A percentile compares a stretch with the other conserved stretches of the same genome.
These are phyloP conservation scores for Malthinus seriepunctatus DNA, from an alignment of 2,888 invertebrate genomes.

Conservation along the genomic window DNA sequence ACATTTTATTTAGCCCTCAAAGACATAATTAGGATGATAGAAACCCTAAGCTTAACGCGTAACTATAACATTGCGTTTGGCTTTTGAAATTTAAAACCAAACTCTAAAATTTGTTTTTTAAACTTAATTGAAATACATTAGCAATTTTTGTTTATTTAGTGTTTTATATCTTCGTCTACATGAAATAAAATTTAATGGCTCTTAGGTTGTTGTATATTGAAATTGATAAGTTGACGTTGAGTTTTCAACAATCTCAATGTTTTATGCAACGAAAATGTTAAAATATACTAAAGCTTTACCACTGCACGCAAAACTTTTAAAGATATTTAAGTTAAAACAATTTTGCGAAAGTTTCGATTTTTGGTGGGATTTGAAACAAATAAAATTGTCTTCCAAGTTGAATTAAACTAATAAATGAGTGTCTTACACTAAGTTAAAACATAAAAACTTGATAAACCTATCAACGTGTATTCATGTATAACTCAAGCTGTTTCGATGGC, in stretches of 20 bases:
- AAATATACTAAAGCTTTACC: slow-evolving; percentile 5
- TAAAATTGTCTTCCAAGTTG: not conserved
- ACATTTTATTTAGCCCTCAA: no score
- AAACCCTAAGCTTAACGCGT: no score
- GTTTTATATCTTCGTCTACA: not conserved
- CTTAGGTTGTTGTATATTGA: not conserved
- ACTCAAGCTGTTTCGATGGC: slow-evolving; percentile 22
- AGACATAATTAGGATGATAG: no score
- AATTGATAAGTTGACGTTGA: not conserved
- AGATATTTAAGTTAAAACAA: not conserved
- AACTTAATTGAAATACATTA: not conserved
- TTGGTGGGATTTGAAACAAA: not conserved
- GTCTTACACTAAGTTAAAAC: not conserved
- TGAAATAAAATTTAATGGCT: not conserved
- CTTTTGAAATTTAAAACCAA: no score
- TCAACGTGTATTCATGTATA: slow-evolving; percentile 25
- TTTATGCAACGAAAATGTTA: slow-evolving; percentile 15
- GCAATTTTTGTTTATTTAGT: not conserved
- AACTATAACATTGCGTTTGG: no score
- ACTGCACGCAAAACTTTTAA: slow-evolving; percentile 2
- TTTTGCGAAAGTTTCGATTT: no score
- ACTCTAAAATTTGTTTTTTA: not conserved
- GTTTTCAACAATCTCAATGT: not conserved
- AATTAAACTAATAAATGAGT: not conserved
- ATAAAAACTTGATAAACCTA: slow-evolving; percentile 22